Percentiles rank a stretch among this genome's conserved stretches.
Conservation (phyloP, 1,140 invertebrate genomes). For the Trichonephila clavipes region DNA sequence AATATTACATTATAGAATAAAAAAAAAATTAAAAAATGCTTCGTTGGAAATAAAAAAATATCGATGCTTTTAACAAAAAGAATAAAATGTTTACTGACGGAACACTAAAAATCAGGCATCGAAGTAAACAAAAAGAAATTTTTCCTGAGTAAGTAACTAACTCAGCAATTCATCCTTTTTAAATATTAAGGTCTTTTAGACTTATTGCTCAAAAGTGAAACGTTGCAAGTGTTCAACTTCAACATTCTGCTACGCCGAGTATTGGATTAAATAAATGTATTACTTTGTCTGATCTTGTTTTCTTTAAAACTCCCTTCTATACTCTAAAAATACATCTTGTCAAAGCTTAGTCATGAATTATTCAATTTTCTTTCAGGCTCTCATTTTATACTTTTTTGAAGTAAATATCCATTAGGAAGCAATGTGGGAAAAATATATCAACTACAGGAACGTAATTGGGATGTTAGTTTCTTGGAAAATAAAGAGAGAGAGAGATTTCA, state of each 20-base stretch:
- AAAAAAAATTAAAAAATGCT: too few species aligned
- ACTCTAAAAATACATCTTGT: constrained; percentile 18
- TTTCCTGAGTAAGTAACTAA: background rate
- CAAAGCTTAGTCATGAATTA: constrained; percentile 51
- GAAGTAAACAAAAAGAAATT: too few species aligned
- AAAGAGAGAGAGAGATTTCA: too few species aligned
- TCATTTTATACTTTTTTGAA: constrained; percentile 31
- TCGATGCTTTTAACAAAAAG: too few species aligned
- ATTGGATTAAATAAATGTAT: background rate
- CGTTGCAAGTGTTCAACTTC: background rate
- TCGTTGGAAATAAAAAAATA: too few species aligned
- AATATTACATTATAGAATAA: too few species aligned
- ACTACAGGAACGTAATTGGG: background rate
- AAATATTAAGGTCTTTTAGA: background rate
- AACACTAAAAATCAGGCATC: too few species aligned
- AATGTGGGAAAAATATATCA: constrained; percentile 54
- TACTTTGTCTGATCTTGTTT: constrained; percentile 48
- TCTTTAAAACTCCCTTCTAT: constrained; percentile 18
- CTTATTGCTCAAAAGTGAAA: background rate
- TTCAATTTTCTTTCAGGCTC: constrained; percentile 49
- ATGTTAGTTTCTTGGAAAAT: background rate
- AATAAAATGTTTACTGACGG: too few species aligned
- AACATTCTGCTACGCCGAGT: background rate
- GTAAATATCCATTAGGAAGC: constrained; percentile 52
- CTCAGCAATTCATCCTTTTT: background rate